These are phyloP conservation scores for Leucosticte australis DNA, from an alignment of 2,113 vertebrate species.

Conservation along the genomic window DNA sequence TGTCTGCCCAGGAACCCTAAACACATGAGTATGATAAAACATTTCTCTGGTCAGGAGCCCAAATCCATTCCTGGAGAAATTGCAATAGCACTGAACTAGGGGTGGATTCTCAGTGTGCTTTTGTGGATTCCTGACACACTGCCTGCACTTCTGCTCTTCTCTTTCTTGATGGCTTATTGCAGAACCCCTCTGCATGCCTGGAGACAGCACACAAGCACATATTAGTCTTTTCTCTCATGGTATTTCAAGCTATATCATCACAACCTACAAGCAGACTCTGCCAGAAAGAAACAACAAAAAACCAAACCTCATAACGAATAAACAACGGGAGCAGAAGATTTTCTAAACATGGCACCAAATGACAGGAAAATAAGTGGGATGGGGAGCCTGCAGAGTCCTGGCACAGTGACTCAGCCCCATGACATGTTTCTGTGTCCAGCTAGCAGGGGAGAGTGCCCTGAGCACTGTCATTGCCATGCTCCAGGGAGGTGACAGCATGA, in stretches of 20 bases:
- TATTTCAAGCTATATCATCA: background rate
- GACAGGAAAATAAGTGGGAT: background rate
- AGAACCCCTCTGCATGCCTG: background rate
- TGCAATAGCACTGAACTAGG: background rate
- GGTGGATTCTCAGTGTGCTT: background rate
- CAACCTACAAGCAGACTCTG: background rate
- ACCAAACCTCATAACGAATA: background rate
- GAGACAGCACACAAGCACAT: background rate
- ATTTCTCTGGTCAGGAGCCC: background rate
- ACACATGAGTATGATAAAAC: background rate
- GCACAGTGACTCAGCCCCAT: slow-evolving; percentile 23
- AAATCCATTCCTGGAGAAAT: background rate
- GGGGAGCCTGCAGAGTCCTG: background rate
- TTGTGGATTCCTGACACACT: background rate
- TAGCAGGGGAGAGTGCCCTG: background rate
- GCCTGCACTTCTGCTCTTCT: background rate
- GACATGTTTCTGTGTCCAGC: background rate
- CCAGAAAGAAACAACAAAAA: background rate
- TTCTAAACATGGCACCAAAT: background rate
- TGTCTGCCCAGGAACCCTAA: background rate
- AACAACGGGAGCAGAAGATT: background rate
- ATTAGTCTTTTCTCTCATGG: background rate
- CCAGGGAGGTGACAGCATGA: background rate
- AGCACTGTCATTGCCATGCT: background rate
- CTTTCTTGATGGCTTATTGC: background rate